Conservation (phyloP, 2,113 vertebrate genomes). For the Scytalopus superciliaris region DNA sequence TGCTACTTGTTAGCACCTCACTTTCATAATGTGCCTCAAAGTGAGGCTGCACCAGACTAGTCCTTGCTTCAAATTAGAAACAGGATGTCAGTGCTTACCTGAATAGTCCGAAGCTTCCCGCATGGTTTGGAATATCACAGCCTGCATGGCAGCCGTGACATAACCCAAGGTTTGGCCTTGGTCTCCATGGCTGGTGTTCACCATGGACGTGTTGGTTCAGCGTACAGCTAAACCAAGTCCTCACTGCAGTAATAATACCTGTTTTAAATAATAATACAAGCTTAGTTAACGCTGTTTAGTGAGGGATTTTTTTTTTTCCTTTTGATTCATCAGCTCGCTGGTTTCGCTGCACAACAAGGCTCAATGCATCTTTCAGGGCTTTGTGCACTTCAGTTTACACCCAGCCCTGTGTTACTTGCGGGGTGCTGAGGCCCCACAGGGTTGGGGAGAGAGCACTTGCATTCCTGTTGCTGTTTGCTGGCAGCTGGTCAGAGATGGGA, state of each 20-base stretch:
- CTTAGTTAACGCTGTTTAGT: neutral
- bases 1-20: neutral
- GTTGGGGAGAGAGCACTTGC: neutral
- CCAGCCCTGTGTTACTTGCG: rapidly evolving
- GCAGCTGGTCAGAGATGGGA: neutral
- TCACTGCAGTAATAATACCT: slow-evolving; percentile 64
- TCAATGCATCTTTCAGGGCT: slow-evolving; percentile 60
- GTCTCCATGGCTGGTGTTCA: neutral
- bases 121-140: neutral
- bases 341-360: slow-evolving; percentile 57
- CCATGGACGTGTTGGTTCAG: neutral
- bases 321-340: neutral
- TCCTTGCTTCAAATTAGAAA: neutral
- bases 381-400: neutral
- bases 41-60: neutral
- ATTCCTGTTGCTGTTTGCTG: neutral
- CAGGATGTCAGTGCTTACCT: neutral
- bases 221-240: neutral
- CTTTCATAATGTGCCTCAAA: neutral
- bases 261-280: slow-evolving; percentile 59
- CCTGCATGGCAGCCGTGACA: neutral
- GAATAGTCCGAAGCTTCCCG: neutral
- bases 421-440: neutral
- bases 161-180: neutral
- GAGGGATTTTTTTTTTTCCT: neutral